A percentile compares a stretch with the other conserved stretches of the same genome.
Evolutionary conservation across 2,113 vertebrate species (phyloP).

Genomic region (Syrmaticus mikado): DNA sequence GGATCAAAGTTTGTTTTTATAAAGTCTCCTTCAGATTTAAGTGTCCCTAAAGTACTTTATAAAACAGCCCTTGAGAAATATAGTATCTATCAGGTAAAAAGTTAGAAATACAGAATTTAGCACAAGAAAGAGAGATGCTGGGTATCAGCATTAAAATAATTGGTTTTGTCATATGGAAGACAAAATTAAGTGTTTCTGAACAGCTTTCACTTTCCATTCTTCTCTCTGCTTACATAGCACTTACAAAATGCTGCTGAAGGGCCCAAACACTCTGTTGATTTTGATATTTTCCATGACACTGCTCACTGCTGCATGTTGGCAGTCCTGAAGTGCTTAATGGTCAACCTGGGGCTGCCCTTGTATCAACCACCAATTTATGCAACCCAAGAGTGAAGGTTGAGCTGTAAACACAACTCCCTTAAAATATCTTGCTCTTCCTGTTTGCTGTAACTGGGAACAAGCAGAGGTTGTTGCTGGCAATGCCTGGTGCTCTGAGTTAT

Average conservation of each 20-base stretch:
- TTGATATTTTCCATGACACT: not conserved
- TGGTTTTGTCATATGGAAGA: not conserved
- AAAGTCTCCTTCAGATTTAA: conserved; percentile 5
- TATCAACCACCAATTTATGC: not conserved
- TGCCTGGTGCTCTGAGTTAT: not conserved
- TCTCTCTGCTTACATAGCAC: not conserved
- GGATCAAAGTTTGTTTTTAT: conserved; percentile 43
- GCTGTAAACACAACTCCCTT: not conserved
- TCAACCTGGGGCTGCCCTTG: not conserved
- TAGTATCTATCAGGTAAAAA: not conserved
- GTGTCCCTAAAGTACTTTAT: conserved; percentile 10
- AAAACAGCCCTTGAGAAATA: conserved; percentile 22
- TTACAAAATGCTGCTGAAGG: not conserved
- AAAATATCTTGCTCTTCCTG: not conserved
- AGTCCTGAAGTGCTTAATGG: not conserved
- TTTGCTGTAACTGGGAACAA: not conserved
- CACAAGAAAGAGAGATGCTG: not conserved
- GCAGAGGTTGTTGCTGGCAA: accelerated
- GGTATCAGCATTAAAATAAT: not conserved
- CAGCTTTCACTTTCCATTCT: not conserved
- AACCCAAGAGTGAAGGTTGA: not conserved
- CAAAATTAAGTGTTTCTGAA: not conserved
- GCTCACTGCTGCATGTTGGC: not conserved
- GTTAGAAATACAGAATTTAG: conserved; percentile 3
- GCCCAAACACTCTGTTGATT: not conserved